Evolutionary conservation across 2,888 invertebrate species (phyloP).

Genomic region (Eulithis prunata): DNA sequence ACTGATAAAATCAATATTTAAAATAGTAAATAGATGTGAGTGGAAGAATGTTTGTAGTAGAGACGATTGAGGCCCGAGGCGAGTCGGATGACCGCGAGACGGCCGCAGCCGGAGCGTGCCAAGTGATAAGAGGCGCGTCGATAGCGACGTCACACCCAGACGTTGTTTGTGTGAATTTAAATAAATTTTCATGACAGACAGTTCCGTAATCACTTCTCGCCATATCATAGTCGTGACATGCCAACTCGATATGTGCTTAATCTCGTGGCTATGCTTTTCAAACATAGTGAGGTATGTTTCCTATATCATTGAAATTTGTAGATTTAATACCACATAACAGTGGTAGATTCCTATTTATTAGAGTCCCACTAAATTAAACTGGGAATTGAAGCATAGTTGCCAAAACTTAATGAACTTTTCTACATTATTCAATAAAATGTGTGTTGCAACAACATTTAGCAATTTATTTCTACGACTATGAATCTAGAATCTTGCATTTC

Average conservation of each 20-base stretch:
- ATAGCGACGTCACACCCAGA: conserved; percentile 84
- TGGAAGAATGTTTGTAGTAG: conserved; percentile 69
- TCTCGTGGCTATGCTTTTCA: conserved; percentile 49
- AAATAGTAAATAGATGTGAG: conserved; percentile 52
- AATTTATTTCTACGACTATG: not conserved
- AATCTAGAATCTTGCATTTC: too few relatives aligned
- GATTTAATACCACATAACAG: not conserved
- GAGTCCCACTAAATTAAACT: not conserved
- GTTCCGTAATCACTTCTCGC: conserved; percentile 83
- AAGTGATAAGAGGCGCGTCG: conserved; percentile 84
- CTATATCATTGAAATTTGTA: conserved; percentile 4
- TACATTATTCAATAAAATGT: too few relatives aligned
- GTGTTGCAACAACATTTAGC: not conserved
- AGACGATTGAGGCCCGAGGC: conserved; percentile 69
- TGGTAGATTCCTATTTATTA: not conserved
- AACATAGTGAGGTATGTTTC: conserved; percentile 46
- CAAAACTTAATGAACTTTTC: not conserved
- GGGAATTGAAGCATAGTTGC: not conserved
- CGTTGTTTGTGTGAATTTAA: conserved; percentile 85
- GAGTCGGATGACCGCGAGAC: conserved; percentile 75
- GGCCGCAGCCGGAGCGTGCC: conserved; percentile 81
- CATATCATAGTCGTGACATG: conserved; percentile 73
- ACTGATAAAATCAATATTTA: conserved; percentile 18
- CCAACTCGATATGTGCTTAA: conserved; percentile 64
- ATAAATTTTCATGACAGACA: conserved; percentile 84